A percentile compares a stretch with the other conserved stretches of the same genome.
Evolutionary conservation across 2,797 vertebrate genomes (phyloP).

Genomic region (Podargus strigoides): DNA sequence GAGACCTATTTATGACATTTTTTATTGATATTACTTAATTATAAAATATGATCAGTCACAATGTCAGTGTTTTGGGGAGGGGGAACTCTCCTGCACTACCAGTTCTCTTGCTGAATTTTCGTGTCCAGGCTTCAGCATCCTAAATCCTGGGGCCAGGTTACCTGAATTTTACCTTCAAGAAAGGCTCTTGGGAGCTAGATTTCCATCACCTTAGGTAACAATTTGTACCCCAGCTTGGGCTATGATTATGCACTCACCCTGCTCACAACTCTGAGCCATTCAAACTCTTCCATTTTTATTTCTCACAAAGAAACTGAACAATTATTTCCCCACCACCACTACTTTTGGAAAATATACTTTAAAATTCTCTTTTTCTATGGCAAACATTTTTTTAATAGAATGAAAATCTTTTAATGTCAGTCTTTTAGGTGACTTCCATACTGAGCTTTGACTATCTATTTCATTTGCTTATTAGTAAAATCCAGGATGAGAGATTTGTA

Average conservation of each 20-base stretch:
- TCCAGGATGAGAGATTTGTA: background rate
- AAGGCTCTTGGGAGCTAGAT: background rate
- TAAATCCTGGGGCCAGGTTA: background rate
- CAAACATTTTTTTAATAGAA: background rate
- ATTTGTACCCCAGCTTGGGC: background rate
- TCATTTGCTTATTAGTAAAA: background rate
- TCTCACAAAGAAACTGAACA: background rate
- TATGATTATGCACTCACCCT: background rate
- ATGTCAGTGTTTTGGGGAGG: background rate
- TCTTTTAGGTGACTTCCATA: background rate
- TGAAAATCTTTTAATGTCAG: background rate
- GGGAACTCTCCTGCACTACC: background rate
- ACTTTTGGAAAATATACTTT: background rate
- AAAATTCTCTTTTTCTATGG: background rate
- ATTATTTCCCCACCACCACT: fast-evolving
- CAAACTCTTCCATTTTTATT: background rate
- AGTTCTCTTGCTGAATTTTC: background rate
- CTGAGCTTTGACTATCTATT: background rate
- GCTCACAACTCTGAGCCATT: background rate
- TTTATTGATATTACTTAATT: background rate
- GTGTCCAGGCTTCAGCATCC: background rate
- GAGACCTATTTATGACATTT: background rate
- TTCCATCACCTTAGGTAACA: background rate
- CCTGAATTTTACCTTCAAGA: background rate
- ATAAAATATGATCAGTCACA: background rate